Base-by-base conservation (phyloP, 1,140 invertebrate genomes). In the Orchesella cincta region DNA sequence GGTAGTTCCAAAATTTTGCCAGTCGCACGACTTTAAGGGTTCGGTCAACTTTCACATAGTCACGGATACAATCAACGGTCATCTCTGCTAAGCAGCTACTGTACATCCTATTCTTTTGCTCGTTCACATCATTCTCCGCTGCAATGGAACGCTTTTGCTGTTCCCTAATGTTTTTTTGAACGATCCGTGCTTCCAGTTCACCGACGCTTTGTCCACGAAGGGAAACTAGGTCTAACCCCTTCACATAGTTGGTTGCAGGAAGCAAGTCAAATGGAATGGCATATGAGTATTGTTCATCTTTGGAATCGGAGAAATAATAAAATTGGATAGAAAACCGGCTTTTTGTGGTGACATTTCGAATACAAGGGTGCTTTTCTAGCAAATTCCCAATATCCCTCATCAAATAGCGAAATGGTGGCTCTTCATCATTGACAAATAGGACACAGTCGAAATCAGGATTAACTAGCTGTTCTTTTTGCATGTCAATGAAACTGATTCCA, bases 1-100 rank as follows among this genome's bases (percentile, higher is more conserved):
- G 62, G 31, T 14, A 67, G 26, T 31, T 67, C 62, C 62, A 67
- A 67, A 67, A 33, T 33, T 67, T 67, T 8, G 62, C 62, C 62
- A 67, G 31, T 12, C 62, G 62, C 29, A 67, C 31, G 8, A 67
- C 23, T 29, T 67, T 33, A 5, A 67, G 29, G 3, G 33, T 29
- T 31, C 5, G 33, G 5, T 29, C 26, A 33, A 31, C 62, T 2
- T 23, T 16, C 3, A 67, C 62, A n/a, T 33, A 12, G 12, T 29
- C 5, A 12, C n/a, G 29, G 8, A 67, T 33, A 31, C 12, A 31
- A 5, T 2, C 26, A 8, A 67, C 62, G 5, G 62, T 33, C 12
- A 2, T 29, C 29, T 31, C 31, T 29, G 28, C n/a, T 14, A 67
- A 67, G 5, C 8, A 2, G 12, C 28, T 33, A n/a, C 62, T 67